Evolutionary conservation across 2,113 vertebrate species (phyloP), one percentile per base, ranked within the genome.

Genomic region (Scophthalmus maximus): DNA sequence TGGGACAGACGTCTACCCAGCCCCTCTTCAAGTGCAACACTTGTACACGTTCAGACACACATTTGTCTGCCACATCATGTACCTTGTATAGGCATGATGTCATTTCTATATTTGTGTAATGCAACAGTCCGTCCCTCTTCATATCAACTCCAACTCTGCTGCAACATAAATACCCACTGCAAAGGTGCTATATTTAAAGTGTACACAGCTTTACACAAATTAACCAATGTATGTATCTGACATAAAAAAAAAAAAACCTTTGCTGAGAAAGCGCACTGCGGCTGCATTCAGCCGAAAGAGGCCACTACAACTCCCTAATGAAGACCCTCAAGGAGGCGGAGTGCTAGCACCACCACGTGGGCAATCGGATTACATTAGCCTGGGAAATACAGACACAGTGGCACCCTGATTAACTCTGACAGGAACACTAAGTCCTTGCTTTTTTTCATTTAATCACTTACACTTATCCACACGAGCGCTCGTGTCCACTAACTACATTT

Each of bases 1-100:
- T 96, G 94, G 94, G 95, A 96, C 85, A 79, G 95, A 7, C 94
- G 94, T 18, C 93, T 96, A 79, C 55, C 2, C 76, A 88, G 11
- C 76, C 92, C 0, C 93, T 59, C 79, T 95, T 92, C 89, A 94
- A 90, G 96, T 97, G 47, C 92, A 86, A 53, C 22, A 18, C 40
- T 8, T 49, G 10, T 10, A 23, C 34, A 46, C 49, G 70, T n/a
- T n/a, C 20, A 69, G 4, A 65, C 64, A 53, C 29, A 47, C 17
- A 62, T n/a, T 20, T 14, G 2, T 42, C 40, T 42, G 40, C 40
- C 7, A 8, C 0, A 20, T 27, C 40, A 38, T 57, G 34, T n/a
- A n/a, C 34, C 50, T 6, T 18, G 8, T 25, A 49, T 10, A 20
- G 8, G 2, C 30, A 36, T 12, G 17, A 27, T 26, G 36, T 27